Evolutionary conservation across 2,113 vertebrate species (phyloP).

Genomic region (Coracopsis vasa): DNA sequence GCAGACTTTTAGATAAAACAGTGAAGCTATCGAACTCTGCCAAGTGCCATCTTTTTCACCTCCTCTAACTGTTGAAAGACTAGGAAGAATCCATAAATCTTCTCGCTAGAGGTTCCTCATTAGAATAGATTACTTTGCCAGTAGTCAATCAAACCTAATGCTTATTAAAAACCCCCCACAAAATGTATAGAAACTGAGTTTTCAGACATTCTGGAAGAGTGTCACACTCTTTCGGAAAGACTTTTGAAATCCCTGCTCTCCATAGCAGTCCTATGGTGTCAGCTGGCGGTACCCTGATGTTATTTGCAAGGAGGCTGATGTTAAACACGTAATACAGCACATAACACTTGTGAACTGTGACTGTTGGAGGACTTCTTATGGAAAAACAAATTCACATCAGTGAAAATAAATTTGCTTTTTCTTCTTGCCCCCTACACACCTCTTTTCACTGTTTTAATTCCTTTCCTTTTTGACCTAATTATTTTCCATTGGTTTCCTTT

Average conservation of each 20-base stretch:
- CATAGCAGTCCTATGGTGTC: background rate
- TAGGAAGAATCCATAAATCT: background rate
- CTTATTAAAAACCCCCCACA: background rate
- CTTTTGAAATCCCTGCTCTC: background rate
- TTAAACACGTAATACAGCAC: background rate
- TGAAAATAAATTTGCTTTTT: background rate
- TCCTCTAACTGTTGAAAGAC: background rate
- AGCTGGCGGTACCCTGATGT: background rate
- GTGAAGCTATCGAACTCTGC: background rate
- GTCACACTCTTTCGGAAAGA: background rate
- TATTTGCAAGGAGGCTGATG: background rate
- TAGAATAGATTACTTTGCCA: background rate
- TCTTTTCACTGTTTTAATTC: background rate
- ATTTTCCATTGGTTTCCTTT: background rate
- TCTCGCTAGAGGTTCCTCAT: background rate
- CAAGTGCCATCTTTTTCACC: background rate
- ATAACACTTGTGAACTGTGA: background rate
- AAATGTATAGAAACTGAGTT: background rate
- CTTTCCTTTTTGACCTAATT: slow-evolving; percentile 14
- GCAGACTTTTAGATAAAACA: slow-evolving; percentile 9
- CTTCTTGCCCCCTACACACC: background rate
- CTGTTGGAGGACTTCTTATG: background rate
- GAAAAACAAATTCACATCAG: background rate
- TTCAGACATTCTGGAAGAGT: background rate
- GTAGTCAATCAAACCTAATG: background rate